These are phyloP conservation scores for Kryptolebias ocellatus DNA, from an alignment of 2,797 vertebrate genomes.

Conservation along the genomic window DNA sequence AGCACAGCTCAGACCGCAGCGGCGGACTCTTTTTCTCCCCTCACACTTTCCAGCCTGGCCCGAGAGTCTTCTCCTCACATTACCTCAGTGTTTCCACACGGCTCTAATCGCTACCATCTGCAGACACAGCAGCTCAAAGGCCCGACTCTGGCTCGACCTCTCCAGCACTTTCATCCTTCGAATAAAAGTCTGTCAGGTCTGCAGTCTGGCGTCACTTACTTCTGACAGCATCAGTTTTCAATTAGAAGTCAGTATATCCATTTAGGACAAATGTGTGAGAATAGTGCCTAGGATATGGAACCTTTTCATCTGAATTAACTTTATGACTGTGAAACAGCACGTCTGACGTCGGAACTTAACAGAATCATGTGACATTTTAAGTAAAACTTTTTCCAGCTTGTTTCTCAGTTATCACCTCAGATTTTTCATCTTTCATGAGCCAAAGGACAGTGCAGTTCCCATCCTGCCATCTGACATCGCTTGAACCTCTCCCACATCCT, in stretches of 20 bases:
- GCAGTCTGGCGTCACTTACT: constrained; percentile 45
- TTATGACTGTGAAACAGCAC: constrained; percentile 32
- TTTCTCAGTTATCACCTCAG: constrained; percentile 28
- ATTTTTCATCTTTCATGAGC: constrained; percentile 37
- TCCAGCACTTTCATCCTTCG: constrained; percentile 35
- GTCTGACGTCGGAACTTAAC: constrained; percentile 44
- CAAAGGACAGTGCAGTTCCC: constrained; percentile 30
- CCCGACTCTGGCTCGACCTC: constrained; percentile 49
- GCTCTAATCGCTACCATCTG: constrained; percentile 79
- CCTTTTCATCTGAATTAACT: constrained; percentile 18
- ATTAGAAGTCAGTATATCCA: constrained; percentile 19
- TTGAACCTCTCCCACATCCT: constrained; percentile 43
- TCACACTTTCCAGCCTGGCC: constrained; percentile 71
- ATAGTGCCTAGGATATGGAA: constrained; percentile 10
- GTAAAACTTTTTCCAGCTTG: constrained; percentile 43
- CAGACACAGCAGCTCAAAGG: constrained; percentile 68
- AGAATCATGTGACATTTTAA: constrained; percentile 41
- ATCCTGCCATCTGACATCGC: constrained; percentile 25
- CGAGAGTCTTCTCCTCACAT: constrained; percentile 58
- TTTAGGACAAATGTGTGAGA: constrained; percentile 28
- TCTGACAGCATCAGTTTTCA: constrained; percentile 35
- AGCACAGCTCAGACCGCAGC: constrained; percentile 61
- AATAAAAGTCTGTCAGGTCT: constrained; percentile 46
- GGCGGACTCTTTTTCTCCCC: constrained; percentile 58
- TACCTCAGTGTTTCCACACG: constrained; percentile 79